Evolutionary conservation across 2,888 invertebrate genomes (phyloP).

Genomic region (Physocephala rufipes): DNA sequence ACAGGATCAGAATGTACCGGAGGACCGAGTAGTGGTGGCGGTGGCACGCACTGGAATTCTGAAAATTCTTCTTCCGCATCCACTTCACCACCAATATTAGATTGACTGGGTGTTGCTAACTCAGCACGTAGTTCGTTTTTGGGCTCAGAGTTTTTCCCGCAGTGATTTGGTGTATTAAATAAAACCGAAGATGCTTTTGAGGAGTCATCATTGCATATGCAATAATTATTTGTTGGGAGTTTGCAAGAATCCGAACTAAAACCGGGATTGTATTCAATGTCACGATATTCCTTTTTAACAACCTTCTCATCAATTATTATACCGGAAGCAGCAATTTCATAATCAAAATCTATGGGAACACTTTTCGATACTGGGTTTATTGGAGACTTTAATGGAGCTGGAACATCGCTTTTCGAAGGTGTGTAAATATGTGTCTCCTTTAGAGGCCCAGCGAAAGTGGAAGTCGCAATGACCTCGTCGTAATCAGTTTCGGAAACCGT

Average conservation of each 20-base stretch:
- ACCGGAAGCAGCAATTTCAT: slow-evolving; percentile 64
- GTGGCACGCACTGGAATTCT: slow-evolving; percentile 66
- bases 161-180: slow-evolving; percentile 7
- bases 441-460: slow-evolving; percentile 59
- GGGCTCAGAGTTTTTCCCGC: slow-evolving; percentile 28
- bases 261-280: slow-evolving; percentile 64
- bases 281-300: slow-evolving; percentile 65
- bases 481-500: slow-evolving; percentile 33
- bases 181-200: slow-evolving; percentile 8
- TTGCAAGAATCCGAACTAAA: slow-evolving; percentile 49
- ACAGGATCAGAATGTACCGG: slow-evolving; percentile 14
- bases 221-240: background rate
- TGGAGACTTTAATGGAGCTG: slow-evolving; percentile 30
- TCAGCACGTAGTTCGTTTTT: slow-evolving; percentile 14
- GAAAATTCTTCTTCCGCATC: slow-evolving; percentile 68
- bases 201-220: slow-evolving; percentile 27
- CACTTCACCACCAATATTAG: slow-evolving; percentile 43
- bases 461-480: slow-evolving; percentile 49
- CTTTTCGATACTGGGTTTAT: slow-evolving; percentile 47
- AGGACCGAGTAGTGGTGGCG: slow-evolving; percentile 32
- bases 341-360: slow-evolving; percentile 63
- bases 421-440: slow-evolving; percentile 66
- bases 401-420: slow-evolving; percentile 59
- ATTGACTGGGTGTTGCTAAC: slow-evolving; percentile 17
- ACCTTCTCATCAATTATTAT: slow-evolving; percentile 65